Evolutionary conservation across 2,888 invertebrate genomes (phyloP).

Genomic region (Pantelozetes paolii): DNA sequence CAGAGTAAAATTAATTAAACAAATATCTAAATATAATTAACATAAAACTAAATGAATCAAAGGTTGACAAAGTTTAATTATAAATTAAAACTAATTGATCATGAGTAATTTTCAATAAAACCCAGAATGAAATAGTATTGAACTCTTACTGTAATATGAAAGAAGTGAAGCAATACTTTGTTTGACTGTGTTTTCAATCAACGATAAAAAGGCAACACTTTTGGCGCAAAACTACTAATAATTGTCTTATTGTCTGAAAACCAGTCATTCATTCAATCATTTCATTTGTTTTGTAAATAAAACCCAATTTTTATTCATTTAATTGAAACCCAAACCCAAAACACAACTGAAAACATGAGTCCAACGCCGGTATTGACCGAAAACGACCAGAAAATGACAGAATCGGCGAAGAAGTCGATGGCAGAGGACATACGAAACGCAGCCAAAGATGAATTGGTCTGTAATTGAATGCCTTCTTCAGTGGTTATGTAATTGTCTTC

Average conservation of each 20-base stretch:
- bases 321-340: not conserved
- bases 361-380: conserved; percentile 3
- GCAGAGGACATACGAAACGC: not conserved
- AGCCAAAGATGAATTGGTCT: conserved; percentile 4
- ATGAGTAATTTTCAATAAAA: no score
- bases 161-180: no score
- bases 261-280: not conserved
- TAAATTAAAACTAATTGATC: no score
- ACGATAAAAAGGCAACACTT: not conserved
- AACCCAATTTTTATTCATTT: conserved; percentile 10
- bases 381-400: not conserved
- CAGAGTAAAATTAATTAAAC: no score
- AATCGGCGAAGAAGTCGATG: not conserved
- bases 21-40: no score
- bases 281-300: not conserved
- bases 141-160: no score
- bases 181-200: no score
- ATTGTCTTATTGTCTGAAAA: not conserved
- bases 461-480: not conserved
- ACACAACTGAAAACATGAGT: not conserved
- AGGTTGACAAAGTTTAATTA: no score
- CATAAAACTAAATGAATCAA: no score
- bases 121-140: no score
- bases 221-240: conserved; percentile 26
- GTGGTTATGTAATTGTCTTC: not conserved